phyloP scores from a whole-genome alignment of 2,888 invertebrate species.

The Pantelozetes paolii region DNA sequence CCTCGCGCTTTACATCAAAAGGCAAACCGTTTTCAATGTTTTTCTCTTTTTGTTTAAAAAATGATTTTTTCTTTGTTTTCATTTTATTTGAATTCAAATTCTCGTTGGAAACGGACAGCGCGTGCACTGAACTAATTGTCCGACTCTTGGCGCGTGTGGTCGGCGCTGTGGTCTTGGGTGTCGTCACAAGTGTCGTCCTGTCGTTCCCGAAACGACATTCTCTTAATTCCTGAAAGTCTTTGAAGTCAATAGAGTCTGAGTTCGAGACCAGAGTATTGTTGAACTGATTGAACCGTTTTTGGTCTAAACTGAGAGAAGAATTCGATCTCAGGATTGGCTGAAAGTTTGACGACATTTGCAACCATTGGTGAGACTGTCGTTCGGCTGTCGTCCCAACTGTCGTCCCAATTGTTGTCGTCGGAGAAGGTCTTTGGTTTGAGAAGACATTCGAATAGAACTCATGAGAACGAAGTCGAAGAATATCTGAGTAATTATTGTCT shows the following conservation, averaged over 20 bases:
- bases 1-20: neutral
- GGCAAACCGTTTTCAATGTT: neutral
- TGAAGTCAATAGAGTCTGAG: neutral
- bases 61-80: neutral
- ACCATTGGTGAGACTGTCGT: too few relatives aligned
- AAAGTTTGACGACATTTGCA: neutral
- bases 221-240: constrained; percentile 25
- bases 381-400: too few relatives aligned
- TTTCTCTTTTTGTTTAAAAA: neutral
- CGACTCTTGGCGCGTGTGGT: neutral
- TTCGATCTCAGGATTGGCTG: constrained; percentile 7
- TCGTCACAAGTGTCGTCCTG: neutral
- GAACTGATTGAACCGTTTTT: neutral
- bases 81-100: neutral
- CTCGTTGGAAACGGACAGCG: neutral
- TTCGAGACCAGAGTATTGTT: neutral
- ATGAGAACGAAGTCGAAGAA: neutral
- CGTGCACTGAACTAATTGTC: neutral
- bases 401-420: neutral
- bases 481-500: constrained; percentile 13
- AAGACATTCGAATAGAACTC: constrained; percentile 1
- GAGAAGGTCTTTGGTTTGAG: neutral
- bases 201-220: constrained; percentile 20
- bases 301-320: constrained; percentile 7
- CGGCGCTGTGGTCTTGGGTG: neutral